These are phyloP conservation scores for Lepisosteus oculatus DNA, from an alignment of 2,113 vertebrate species.

Conservation along the genomic window DNA sequence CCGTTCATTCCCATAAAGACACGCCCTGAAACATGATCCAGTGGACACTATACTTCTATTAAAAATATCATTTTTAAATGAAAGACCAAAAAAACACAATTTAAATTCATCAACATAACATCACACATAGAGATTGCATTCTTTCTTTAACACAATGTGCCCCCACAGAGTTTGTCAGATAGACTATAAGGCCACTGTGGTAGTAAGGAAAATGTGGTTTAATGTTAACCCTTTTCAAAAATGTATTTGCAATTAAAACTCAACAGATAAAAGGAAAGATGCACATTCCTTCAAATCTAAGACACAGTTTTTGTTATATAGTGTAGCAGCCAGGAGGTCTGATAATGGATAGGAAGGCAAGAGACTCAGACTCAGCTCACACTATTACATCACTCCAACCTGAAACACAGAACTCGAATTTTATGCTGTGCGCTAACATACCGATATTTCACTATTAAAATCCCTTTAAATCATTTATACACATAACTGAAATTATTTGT, in stretches of 20 bases:
- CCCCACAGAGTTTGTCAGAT: too few species aligned
- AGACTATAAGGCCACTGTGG: too few species aligned
- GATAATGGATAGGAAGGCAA: neutral
- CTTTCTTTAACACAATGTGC: too few species aligned
- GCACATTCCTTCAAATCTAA: too few species aligned
- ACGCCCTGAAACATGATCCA: slow-evolving; percentile 34
- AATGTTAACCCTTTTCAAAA: too few species aligned
- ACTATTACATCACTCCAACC: neutral
- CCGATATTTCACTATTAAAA: neutral
- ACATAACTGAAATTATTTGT: neutral
- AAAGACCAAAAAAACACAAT: neutral
- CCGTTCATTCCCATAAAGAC: slow-evolving; percentile 26
- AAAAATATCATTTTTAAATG: neutral
- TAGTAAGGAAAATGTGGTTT: too few species aligned
- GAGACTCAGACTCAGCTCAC: neutral
- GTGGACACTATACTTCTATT: slow-evolving; percentile 33
- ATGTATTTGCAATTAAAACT: too few species aligned
- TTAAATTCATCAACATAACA: neutral
- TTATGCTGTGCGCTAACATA: too few species aligned
- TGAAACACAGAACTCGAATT: neutral
- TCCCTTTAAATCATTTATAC: slow-evolving; percentile 2
- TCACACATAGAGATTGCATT: neutral
- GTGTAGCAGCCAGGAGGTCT: neutral
- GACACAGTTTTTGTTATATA: neutral
- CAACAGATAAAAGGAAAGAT: too few species aligned